Conservation (phyloP, 2,797 vertebrate genomes). For the Knipowitschia caucasica region DNA sequence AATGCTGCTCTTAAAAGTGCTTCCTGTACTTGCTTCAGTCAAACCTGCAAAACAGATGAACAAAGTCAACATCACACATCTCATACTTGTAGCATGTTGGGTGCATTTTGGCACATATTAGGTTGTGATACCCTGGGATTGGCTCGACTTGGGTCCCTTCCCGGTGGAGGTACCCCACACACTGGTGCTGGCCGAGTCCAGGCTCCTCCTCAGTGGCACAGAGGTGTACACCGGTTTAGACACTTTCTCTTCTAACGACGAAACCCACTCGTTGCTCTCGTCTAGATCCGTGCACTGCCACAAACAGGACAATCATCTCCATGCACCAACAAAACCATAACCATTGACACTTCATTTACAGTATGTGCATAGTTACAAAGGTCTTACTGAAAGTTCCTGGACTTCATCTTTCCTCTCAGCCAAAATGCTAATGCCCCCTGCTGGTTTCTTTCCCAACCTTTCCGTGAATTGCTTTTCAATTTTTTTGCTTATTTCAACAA, state of each 20-base stretch:
- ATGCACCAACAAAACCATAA: not conserved
- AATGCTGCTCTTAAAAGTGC: conserved; percentile 86
- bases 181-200: conserved; percentile 75
- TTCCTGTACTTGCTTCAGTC: conserved; percentile 80
- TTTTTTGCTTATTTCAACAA: conserved; percentile 54
- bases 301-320: not conserved
- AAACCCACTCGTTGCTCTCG: conserved; percentile 79
- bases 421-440: conserved; percentile 64
- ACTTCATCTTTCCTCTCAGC: conserved; percentile 56
- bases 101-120: not conserved
- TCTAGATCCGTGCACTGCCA: conserved; percentile 76
- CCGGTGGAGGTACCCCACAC: conserved; percentile 77
- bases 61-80: not conserved
- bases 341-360: too few relatives aligned
- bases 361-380: not conserved
- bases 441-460: conserved; percentile 53
- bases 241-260: conserved; percentile 81
- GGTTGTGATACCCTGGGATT: not conserved
- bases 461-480: conserved; percentile 63
- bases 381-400: conserved; percentile 68
- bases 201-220: conserved; percentile 67
- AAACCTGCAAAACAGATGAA: conserved; percentile 62
- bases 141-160: conserved; percentile 70
- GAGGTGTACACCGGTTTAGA: conserved; percentile 57
- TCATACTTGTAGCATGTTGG: not conserved